These are phyloP conservation scores for Axea sp. DNA, from an alignment of 2,888 invertebrate species.

Conservation along the genomic window DNA sequence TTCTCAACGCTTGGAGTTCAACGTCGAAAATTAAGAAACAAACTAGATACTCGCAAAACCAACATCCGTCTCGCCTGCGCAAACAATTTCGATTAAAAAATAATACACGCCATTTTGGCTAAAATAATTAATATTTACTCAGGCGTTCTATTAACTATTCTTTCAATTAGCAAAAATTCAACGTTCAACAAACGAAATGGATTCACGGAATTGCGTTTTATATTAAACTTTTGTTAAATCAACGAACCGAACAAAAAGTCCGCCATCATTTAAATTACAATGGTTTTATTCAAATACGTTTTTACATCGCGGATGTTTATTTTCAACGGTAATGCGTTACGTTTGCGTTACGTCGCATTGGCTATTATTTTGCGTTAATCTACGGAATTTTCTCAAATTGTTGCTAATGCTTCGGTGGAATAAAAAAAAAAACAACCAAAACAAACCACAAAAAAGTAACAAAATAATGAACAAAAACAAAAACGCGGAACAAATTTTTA, in stretches of 20 bases:
- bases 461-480: constrained; percentile 1
- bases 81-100: constrained; percentile 48
- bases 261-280: constrained; percentile 54
- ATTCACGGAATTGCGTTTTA: constrained; percentile 35
- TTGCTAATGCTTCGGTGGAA: constrained; percentile 4
- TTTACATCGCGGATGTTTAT: constrained; percentile 32
- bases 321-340: constrained; percentile 39
- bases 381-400: constrained; percentile 17
- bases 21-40: constrained; percentile 57
- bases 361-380: constrained; percentile 25
- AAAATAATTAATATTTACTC: constrained; percentile 51
- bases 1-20: constrained; percentile 31
- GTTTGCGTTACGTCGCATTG: constrained; percentile 20
- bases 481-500: neutral
- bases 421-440: neutral
- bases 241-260: constrained; percentile 51
- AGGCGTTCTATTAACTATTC: constrained; percentile 46
- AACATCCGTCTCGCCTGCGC: constrained; percentile 27
- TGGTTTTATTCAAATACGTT: constrained; percentile 55
- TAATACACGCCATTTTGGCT: constrained; percentile 37
- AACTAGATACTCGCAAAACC: constrained; percentile 44
- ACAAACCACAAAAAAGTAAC: neutral
- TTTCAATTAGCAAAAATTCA: constrained; percentile 46
- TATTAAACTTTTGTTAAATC: constrained; percentile 57
- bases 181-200: constrained; percentile 33